Evolutionary conservation across 2,113 vertebrate genomes (phyloP).

Genomic region (Tetrao urogallus): DNA sequence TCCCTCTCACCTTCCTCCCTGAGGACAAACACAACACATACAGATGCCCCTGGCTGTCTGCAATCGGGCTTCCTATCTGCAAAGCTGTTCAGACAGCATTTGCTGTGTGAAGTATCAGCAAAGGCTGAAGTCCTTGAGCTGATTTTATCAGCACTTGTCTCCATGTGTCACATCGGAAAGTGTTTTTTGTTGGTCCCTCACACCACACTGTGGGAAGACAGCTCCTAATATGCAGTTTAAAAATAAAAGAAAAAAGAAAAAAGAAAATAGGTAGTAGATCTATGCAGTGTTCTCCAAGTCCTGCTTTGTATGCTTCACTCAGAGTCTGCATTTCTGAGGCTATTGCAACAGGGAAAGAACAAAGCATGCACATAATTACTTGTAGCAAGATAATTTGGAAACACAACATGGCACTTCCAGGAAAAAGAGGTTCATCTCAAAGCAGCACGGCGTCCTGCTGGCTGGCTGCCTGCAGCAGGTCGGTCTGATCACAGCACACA

Average conservation of each 20-base stretch:
- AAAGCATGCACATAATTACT: fast-evolving
- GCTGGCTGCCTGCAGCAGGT: background rate
- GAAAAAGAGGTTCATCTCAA: background rate
- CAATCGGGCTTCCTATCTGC: background rate
- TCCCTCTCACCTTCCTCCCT: background rate
- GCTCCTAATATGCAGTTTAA: background rate
- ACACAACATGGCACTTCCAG: background rate
- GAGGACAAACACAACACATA: background rate
- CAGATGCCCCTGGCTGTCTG: background rate
- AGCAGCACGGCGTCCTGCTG: background rate
- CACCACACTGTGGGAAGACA: background rate
- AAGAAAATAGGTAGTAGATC: background rate
- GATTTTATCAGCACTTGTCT: background rate
- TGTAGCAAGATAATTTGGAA: background rate
- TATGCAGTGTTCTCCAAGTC: background rate
- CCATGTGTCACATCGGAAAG: background rate
- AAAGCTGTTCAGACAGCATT: background rate
- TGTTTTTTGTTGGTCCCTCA: no score
- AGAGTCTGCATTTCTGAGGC: background rate
- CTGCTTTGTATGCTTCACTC: background rate
- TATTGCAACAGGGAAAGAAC: background rate
- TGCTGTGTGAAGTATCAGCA: background rate
- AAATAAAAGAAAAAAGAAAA: background rate
- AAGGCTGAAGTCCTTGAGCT: background rate
- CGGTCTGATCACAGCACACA: background rate